Percentiles rank a stretch among this genome's conserved stretches.
phyloP scores from a whole-genome alignment of 2,113 vertebrate species.

The Lepus americanus region DNA sequence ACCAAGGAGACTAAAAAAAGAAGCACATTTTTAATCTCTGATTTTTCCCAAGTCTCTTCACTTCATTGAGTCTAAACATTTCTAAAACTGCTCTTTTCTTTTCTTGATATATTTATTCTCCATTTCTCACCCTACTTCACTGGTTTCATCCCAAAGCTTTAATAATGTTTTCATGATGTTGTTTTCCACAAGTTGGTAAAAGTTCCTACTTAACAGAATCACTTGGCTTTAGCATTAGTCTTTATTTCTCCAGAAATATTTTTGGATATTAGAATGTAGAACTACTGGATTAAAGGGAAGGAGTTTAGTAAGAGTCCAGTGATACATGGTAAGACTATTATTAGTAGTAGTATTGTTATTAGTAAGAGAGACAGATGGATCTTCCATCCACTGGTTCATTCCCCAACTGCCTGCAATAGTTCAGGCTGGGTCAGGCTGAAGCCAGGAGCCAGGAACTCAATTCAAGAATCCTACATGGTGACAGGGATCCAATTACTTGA shows the following conservation, averaged over 20 bases:
- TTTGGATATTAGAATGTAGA: neutral
- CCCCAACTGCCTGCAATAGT: too few species aligned
- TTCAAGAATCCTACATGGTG: too few species aligned
- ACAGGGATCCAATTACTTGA: too few species aligned
- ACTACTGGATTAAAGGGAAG: neutral
- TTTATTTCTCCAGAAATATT: constrained; percentile 13
- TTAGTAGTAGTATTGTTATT: too few species aligned
- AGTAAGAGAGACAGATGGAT: too few species aligned
- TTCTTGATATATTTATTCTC: neutral
- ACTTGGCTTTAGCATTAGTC: neutral
- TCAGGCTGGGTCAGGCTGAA: too few species aligned
- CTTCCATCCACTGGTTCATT: too few species aligned
- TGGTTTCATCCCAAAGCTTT: constrained; percentile 19
- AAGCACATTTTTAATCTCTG: neutral
- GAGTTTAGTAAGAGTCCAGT: neutral
- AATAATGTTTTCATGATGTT: neutral
- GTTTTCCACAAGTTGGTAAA: neutral
- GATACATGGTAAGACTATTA: neutral
- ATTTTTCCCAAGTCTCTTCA: neutral
- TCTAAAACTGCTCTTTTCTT: neutral
- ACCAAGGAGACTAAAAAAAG: neutral
- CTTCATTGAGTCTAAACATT: neutral
- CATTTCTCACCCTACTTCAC: neutral
- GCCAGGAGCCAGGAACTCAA: too few species aligned
- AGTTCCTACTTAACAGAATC: constrained; percentile 1